A percentile compares a stretch with the other conserved stretches of the same genome.
Evolutionary conservation across 2,888 invertebrate genomes (phyloP).

Genomic region (Hydrotaea diabolus): DNA sequence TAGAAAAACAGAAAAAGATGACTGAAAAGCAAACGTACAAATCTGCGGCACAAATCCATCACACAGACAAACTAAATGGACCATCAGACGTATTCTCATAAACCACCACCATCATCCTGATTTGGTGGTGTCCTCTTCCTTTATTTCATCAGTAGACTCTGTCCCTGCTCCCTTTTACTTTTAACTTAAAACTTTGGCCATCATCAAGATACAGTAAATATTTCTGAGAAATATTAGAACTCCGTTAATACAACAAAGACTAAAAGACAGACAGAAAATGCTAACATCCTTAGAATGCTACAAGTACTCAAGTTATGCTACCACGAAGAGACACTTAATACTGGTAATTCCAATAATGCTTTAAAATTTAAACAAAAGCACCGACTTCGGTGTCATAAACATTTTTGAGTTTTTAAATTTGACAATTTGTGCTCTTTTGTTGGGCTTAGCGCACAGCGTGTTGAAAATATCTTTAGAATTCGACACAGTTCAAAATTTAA

Average conservation of each 20-base stretch:
- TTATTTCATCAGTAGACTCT: background rate
- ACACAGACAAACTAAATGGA: conserved; percentile 52
- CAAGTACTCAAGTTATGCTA: conserved; percentile 55
- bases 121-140: background rate
- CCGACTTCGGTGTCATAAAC: no score
- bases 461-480: no score
- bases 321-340: no score
- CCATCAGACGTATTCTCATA: conserved; percentile 24
- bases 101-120: background rate
- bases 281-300: conserved; percentile 36
- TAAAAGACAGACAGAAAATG: conserved; percentile 16
- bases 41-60: conserved; percentile 59
- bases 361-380: no score
- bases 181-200: conserved; percentile 23
- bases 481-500: no score
- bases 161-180: conserved; percentile 19
- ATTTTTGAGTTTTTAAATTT: no score
- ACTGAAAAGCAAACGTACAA: conserved; percentile 35
- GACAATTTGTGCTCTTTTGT: no score
- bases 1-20: background rate
- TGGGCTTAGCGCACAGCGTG: no score
- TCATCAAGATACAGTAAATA: conserved; percentile 32
- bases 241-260: conserved; percentile 18
- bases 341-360: no score
- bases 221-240: conserved; percentile 7